Conservation (phyloP, 2,888 invertebrate genomes). For the Elysia crispata region DNA sequence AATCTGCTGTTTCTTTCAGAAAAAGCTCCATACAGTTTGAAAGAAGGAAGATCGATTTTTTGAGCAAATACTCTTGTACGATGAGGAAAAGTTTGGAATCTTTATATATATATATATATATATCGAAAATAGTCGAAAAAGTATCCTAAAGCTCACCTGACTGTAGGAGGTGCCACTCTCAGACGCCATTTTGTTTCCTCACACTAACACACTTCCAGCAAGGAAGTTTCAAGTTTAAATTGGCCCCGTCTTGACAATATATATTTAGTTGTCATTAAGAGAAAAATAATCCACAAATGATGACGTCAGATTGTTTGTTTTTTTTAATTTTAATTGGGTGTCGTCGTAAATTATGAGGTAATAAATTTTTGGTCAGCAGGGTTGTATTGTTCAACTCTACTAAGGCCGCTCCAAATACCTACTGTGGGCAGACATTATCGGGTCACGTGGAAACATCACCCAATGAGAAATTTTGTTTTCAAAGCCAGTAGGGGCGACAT, state of each 20-base stretch:
- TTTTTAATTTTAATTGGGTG: too few relatives aligned
- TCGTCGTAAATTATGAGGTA: too few relatives aligned
- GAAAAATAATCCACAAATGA: too few relatives aligned
- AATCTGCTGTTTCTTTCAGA: too few relatives aligned
- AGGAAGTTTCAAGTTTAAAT: too few relatives aligned
- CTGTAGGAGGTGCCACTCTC: slow-evolving; percentile 73
- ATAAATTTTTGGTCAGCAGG: background rate
- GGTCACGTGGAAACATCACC: slow-evolving; percentile 52
- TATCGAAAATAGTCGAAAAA: background rate
- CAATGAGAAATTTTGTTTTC: slow-evolving; percentile 51
- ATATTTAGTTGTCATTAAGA: too few relatives aligned
- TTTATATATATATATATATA: background rate
- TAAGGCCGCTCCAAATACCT: slow-evolving; percentile 10
- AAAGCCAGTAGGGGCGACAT: slow-evolving; percentile 3
- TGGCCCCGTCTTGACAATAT: too few relatives aligned
- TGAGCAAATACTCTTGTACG: too few relatives aligned
- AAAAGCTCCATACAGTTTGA: too few relatives aligned
- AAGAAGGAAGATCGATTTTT: too few relatives aligned
- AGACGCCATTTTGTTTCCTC: slow-evolving; percentile 67
- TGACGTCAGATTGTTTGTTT: too few relatives aligned
- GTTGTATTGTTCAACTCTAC: slow-evolving; percentile 27
- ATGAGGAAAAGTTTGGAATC: background rate
- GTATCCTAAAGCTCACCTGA: slow-evolving; percentile 53
- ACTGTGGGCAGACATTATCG: slow-evolving; percentile 55
- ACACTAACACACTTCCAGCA: background rate